Evolutionary conservation across 2,797 vertebrate species (phyloP).

Genomic region (Sylvia borin): DNA sequence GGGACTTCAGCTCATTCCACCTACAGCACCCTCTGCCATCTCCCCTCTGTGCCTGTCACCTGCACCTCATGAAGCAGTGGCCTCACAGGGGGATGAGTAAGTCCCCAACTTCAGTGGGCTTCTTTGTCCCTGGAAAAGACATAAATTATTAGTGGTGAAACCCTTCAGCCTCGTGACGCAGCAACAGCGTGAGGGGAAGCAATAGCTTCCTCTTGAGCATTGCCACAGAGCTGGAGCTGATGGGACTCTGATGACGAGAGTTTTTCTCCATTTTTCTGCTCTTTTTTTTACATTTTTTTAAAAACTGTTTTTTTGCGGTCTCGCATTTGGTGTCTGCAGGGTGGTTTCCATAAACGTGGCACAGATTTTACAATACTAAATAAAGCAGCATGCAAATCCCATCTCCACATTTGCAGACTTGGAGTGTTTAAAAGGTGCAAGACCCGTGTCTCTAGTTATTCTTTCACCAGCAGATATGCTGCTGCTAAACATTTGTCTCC

Average conservation of each 20-base stretch:
- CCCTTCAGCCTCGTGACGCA: neutral
- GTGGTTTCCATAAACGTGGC: neutral
- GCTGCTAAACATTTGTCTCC: neutral
- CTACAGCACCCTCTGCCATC: accelerated
- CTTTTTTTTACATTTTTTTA: neutral
- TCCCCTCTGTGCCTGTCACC: neutral
- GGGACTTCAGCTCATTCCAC: neutral
- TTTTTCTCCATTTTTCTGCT: neutral
- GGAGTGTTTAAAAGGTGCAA: conserved; percentile 39
- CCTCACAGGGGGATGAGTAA: accelerated
- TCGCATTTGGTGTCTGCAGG: conserved; percentile 29
- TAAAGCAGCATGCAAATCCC: conserved; percentile 46
- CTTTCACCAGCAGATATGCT: neutral
- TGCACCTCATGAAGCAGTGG: neutral
- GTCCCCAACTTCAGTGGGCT: neutral
- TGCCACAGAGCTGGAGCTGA: neutral
- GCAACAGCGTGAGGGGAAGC: neutral
- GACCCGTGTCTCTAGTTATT: neutral
- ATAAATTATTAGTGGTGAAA: neutral
- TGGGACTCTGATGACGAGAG: neutral
- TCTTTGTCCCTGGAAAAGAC: neutral
- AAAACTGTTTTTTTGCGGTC: neutral
- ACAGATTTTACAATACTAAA: conserved; percentile 5
- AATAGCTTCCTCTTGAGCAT: neutral
- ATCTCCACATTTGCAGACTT: neutral